Base-by-base conservation (phyloP, 1,140 invertebrate species). In the Brachionus plicatilis region DNA sequence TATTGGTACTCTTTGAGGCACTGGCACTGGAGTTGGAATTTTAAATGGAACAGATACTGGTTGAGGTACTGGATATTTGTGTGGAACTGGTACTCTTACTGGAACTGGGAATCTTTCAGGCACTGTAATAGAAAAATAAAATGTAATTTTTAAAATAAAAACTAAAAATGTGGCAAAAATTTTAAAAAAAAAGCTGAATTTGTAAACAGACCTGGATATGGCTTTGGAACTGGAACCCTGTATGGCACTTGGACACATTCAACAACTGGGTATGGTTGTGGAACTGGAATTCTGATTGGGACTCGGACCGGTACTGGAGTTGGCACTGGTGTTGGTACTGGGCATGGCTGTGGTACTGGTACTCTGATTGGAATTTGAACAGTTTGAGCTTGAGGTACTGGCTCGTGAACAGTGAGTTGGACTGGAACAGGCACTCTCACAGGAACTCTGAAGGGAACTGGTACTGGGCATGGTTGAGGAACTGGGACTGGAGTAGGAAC, bases 361-460 rank as follows among this genome's bases (percentile, higher is more conserved):
- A 68, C 66, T 68, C 66, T 33, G 14, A 75, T 45, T 43, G 70
- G 70, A 17, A 75, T 33, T 75, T 75, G 33, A 17, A 75, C 70
- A 11, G 70, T 37, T 75, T 75, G 70, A 75, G 70, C 33, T 75
- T 43, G 33, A 24, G 70, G 70, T 20, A 75, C 70, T 43, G 70
- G 70, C 17, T 75, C 70, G n/a, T 75, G 70, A 75, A 43, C 1
- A 20, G 33, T 17, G 4, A 43, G 14, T 41, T 24, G 70, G 20
- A 43, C 33, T 75, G 70, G 14, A 3, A 75, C 70, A 37, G 70
- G 70, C 8, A 75, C 70, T 43, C 70, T 24, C 2, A 75, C 70
- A 11, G 70, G 70, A 17, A 75, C 70, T 75, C 20, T 41, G 41
- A 43, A 41, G 9, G 70, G 70, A 70, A 41, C 37, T 41, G 66